Percentiles rank a stretch among this genome's conserved stretches.
Evolutionary conservation across 2,797 vertebrate genomes (phyloP).

Genomic region (Pipistrellus kuhlii): DNA sequence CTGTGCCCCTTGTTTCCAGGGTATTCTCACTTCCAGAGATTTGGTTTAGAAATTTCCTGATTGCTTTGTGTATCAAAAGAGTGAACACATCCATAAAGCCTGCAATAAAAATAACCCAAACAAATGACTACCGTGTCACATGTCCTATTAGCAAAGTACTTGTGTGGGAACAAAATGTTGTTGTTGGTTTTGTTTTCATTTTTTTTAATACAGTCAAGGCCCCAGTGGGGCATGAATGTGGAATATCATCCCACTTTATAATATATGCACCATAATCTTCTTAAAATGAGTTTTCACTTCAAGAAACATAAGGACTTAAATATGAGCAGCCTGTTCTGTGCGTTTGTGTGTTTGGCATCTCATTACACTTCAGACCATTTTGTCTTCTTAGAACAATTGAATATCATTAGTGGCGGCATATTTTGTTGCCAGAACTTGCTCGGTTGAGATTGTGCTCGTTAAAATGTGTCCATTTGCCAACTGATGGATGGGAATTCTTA

Average conservation of each 20-base stretch:
- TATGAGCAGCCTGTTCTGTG: conserved; percentile 87
- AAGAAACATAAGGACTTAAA: conserved; percentile 91
- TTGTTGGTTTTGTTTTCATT: conserved; percentile 81
- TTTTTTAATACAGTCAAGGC: conserved; percentile 85
- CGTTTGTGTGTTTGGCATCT: conserved; percentile 88
- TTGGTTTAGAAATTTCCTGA: conserved; percentile 52
- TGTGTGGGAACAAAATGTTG: conserved; percentile 85
- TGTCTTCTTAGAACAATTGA: conserved; percentile 87
- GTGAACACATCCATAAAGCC: conserved; percentile 62
- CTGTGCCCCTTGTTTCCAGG: conserved; percentile 6
- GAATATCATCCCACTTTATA: conserved; percentile 89
- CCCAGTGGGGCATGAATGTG: conserved; percentile 87
- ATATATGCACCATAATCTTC: conserved; percentile 92
- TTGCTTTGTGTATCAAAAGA: conserved; percentile 59
- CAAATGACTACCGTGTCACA: conserved; percentile 79
- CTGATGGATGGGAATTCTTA: conserved; percentile 83
- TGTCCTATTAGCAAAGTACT: conserved; percentile 81
- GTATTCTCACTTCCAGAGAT: conserved; percentile 24
- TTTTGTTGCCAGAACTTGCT: conserved; percentile 85
- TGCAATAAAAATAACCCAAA: conserved; percentile 80
- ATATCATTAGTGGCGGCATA: conserved; percentile 87
- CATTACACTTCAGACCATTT: conserved; percentile 88
- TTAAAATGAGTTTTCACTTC: conserved; percentile 93
- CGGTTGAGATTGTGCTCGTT: conserved; percentile 81
- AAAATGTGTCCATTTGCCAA: conserved; percentile 84